phyloP scores from a whole-genome alignment of 2,113 vertebrate species.

The Colistium nudipinnis region DNA sequence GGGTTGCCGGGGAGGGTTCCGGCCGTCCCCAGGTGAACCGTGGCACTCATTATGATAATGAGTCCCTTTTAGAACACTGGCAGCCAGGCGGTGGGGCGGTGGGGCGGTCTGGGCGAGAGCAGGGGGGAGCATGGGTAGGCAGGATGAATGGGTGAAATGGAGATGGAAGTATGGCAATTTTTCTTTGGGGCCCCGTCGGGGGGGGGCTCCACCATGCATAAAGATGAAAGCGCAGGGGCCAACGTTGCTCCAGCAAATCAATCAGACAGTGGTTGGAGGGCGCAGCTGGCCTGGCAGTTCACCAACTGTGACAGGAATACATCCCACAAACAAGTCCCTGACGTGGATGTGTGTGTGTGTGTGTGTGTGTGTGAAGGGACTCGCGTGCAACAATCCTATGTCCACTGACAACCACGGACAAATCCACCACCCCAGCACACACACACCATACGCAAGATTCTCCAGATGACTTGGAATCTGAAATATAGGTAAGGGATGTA shows the following conservation, averaged over 20 bases:
- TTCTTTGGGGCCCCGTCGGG: constrained; percentile 4
- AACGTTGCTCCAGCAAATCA: constrained; percentile 59
- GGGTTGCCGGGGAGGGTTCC: constrained; percentile 37
- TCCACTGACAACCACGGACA: neutral
- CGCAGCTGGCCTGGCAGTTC: constrained; percentile 41
- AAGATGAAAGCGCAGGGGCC: constrained; percentile 63
- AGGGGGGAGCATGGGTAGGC: neutral
- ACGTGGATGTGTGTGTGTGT: constrained; percentile 12
- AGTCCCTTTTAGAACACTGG: constrained; percentile 49
- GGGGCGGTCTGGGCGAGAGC: constrained; percentile 16
- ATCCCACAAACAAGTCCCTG: constrained; percentile 34
- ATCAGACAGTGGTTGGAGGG: constrained; percentile 68
- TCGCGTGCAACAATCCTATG: neutral
- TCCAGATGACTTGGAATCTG: constrained; percentile 3
- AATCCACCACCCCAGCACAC: neutral
- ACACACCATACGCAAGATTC: neutral
- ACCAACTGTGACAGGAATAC: constrained; percentile 56
- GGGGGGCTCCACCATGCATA: constrained; percentile 55
- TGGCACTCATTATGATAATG: constrained; percentile 65
- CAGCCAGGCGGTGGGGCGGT: constrained; percentile 42
- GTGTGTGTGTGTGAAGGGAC: constrained; percentile 5
- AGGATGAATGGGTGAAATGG: constrained; percentile 11
- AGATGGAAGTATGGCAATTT: constrained; percentile 35
- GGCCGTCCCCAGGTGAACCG: constrained; percentile 50
- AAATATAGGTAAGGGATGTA: no score